A percentile compares a stretch with the other conserved stretches of the same genome.
These are phyloP conservation scores for Epizoanthus ramosus DNA, from an alignment of 92 coral and sea anemone species.

Conservation along the genomic window DNA sequence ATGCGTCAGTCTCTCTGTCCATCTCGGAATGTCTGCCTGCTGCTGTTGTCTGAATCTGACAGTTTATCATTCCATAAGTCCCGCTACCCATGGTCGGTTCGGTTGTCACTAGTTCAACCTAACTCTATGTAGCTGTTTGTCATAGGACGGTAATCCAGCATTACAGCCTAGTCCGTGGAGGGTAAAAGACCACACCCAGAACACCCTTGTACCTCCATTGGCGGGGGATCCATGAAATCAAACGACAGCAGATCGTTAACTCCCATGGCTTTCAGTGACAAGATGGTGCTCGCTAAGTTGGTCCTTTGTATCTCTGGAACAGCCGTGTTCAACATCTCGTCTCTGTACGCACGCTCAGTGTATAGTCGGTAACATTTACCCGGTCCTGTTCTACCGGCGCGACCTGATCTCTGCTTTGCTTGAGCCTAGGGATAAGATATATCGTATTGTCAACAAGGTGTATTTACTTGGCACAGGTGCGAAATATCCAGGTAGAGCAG, in stretches of 20 bases:
- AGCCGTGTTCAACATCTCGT: conserved; percentile 97
- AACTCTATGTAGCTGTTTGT: background rate
- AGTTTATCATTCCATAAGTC: too few relatives aligned
- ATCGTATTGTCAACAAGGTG: background rate
- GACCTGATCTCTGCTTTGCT: conserved; percentile 94
- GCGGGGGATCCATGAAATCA: conserved; percentile 99
- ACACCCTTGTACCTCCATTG: conserved; percentile 81
- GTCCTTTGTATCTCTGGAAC: conserved; percentile 99
- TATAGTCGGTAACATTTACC: conserved; percentile 99
- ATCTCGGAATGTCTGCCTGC: too few relatives aligned
- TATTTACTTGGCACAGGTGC: too few relatives aligned
- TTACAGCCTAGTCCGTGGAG: background rate
- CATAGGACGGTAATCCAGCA: background rate
- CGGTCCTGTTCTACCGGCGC: conserved; percentile 98
- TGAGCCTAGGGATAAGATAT: conserved; percentile 73
- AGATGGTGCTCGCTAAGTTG: conserved; percentile 91
- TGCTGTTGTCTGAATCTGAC: too few relatives aligned
- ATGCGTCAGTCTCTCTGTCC: too few relatives aligned
- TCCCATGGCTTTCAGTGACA: conserved; percentile 98
- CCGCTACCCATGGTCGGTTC: too few relatives aligned
- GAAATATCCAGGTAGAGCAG: too few relatives aligned
- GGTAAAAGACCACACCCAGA: background rate
- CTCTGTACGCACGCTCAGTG: conserved; percentile 98
- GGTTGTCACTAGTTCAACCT: too few relatives aligned
- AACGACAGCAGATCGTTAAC: conserved; percentile 93